Base-by-base conservation (phyloP, 2,797 vertebrate species). In the Clamator glandarius region DNA sequence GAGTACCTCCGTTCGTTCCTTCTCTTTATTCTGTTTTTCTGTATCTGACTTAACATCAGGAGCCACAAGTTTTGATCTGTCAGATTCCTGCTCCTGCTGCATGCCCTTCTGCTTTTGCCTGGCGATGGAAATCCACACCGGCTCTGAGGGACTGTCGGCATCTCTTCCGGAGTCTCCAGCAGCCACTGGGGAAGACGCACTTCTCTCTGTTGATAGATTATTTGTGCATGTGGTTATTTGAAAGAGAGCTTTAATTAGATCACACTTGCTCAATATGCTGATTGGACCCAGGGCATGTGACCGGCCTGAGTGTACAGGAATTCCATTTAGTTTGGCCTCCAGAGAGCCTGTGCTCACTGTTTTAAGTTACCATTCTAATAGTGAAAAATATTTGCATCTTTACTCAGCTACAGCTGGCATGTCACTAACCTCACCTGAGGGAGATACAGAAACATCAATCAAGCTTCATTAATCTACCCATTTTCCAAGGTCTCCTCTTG, bases 121-220 rank as follows among this genome's bases (percentile, higher is more conserved):
- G 0, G 98, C 98, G 74, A 99, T 91, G 67, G 98, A 98, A 97
- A 99, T 98, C 99, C 99, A 99, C 75, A 98, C 98, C 12, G 98
- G 98, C 51, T 98, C 96, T 3, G 96, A 57, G 51, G 93, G 83
- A 63, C 96, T 73, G 31, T 98, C 95, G 2, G 92, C 62, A 96
- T 93, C 76, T 73, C 93, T 96, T 92, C 74, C 75, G 5, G 84
- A 35, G 33, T 96, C 97, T 50, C 91, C 33, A 8, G 90, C 57
- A 91, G 51, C 80, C 55, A 88, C 3, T 1, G 91, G 72, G 62
- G 91, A 92, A 89, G 96, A 93, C 61, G 73, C 8, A 1, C 52
- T 94, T 93, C 97, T 98, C 85, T 98, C 98, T 99, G 96, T 87
- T 85, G 93, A 97, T 35, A 96, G 72, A 97, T 89, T 82, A 95